Evolutionary conservation across 2,797 vertebrate species (phyloP).

Genomic region (Choloepus didactylus): DNA sequence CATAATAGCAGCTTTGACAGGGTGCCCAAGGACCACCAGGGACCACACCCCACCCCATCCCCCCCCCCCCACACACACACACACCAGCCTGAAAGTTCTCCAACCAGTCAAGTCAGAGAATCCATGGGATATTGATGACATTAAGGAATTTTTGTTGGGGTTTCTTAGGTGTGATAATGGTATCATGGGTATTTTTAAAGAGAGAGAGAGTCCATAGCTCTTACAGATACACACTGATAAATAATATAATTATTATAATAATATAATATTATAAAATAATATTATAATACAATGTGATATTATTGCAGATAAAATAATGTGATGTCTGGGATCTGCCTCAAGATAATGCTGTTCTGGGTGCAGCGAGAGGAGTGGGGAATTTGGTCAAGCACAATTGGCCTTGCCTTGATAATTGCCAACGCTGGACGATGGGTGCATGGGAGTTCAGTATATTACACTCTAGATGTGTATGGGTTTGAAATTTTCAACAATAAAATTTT

Average conservation of each 20-base stretch:
- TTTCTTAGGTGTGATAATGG: background rate
- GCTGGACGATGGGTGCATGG: background rate
- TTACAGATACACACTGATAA: background rate
- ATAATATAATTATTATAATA: too few relatives aligned
- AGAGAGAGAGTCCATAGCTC: background rate
- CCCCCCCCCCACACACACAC: background rate
- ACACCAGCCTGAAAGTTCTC: background rate
- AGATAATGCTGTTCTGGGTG: background rate
- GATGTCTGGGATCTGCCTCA: background rate
- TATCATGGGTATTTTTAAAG: background rate
- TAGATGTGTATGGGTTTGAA: background rate
- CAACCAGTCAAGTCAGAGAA: conserved; percentile 8
- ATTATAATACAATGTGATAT: too few relatives aligned
- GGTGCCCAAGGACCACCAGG: background rate
- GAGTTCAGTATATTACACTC: background rate
- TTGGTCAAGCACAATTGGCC: background rate
- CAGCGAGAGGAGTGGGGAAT: background rate
- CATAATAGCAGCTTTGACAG: conserved; percentile 60
- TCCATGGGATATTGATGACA: background rate
- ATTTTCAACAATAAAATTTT: conserved; percentile 42
- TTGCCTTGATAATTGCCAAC: background rate
- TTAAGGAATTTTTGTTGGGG: background rate
- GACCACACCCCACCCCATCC: background rate
- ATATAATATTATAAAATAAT: too few relatives aligned
- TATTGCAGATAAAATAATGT: background rate